A percentile compares a stretch with the other conserved stretches of the same genome.
Conservation (phyloP, 2,888 invertebrate species). For the Limnephilus rhombicus region DNA sequence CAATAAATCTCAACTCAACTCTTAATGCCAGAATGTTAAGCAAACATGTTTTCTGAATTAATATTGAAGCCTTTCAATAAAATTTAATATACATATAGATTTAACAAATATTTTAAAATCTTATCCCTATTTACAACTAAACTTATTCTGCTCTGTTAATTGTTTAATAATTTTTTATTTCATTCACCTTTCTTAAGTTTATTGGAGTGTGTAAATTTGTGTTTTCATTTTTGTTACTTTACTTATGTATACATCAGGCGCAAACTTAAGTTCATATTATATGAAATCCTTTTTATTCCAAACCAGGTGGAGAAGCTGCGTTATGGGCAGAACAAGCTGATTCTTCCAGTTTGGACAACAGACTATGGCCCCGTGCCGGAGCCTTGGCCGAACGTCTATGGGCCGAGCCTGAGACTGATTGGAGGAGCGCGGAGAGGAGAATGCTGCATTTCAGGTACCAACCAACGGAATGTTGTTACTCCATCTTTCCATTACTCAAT, state of each 20-base stretch:
- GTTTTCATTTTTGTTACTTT: too few species aligned
- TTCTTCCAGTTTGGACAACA: conserved; percentile 81
- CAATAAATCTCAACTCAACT: too few species aligned
- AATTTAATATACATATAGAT: neutral
- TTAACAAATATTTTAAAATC: neutral
- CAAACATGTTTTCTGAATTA: too few species aligned
- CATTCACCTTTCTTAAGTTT: neutral
- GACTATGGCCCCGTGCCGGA: conserved; percentile 91
- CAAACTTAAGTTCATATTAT: neutral
- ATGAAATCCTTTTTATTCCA: conserved; percentile 64
- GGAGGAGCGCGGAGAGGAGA: conserved; percentile 85
- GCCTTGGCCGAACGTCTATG: conserved; percentile 91
- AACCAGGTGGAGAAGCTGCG: conserved; percentile 86
- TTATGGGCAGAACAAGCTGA: conserved; percentile 93
- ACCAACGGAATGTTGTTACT: neutral
- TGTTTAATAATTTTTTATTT: too few species aligned
- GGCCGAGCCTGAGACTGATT: conserved; percentile 83
- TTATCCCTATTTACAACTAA: neutral
- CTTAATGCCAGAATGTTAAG: too few species aligned
- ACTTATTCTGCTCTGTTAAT: neutral
- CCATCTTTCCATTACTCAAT: neutral
- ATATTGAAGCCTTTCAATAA: neutral
- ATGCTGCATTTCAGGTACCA: conserved; percentile 80
- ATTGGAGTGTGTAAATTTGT: neutral
- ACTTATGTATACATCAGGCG: too few species aligned